phyloP scores from a whole-genome alignment of 1,140 invertebrate genomes.

The Drosophila yakuba region DNA sequence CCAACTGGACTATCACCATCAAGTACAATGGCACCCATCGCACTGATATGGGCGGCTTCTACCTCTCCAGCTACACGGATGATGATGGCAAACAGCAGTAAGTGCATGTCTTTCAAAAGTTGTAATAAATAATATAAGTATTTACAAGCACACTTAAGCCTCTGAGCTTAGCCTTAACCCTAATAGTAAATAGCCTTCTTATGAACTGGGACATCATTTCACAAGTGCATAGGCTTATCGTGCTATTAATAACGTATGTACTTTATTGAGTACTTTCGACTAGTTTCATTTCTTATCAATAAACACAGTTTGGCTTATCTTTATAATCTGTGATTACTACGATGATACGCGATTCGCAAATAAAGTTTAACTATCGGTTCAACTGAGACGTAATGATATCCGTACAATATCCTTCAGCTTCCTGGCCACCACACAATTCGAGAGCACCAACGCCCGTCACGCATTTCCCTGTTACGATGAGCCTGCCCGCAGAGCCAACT shows the following conservation, averaged over 20 bases:
- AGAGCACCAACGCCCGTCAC: slow-evolving; percentile 91
- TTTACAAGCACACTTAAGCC: too few relatives aligned
- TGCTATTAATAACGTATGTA: not conserved
- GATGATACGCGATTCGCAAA: not conserved
- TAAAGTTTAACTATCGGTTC: not conserved
- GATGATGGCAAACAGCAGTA: slow-evolving; percentile 86
- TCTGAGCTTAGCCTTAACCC: too few relatives aligned
- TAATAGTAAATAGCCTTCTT: not conserved
- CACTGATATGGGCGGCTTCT: slow-evolving; percentile 90
- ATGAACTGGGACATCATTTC: not conserved
- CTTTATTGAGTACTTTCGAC: not conserved
- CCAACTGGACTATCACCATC: slow-evolving; percentile 85
- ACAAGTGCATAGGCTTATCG: not conserved
- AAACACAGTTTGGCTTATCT: slow-evolving; percentile 5
- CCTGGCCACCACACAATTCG: slow-evolving; percentile 91
- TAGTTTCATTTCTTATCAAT: slow-evolving; percentile 11
- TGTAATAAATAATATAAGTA: too few relatives aligned
- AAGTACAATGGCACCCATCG: slow-evolving; percentile 86
- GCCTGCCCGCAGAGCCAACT: slow-evolving; percentile 92
- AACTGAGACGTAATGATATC: not conserved
- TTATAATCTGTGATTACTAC: not conserved
- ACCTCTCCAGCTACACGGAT: slow-evolving; percentile 90
- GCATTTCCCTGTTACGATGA: slow-evolving; percentile 97
- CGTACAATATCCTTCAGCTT: slow-evolving; percentile 85
- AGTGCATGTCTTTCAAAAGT: slow-evolving; percentile 13